phyloP scores from a whole-genome alignment of 2,797 vertebrate genomes.

The Platalea minor region DNA sequence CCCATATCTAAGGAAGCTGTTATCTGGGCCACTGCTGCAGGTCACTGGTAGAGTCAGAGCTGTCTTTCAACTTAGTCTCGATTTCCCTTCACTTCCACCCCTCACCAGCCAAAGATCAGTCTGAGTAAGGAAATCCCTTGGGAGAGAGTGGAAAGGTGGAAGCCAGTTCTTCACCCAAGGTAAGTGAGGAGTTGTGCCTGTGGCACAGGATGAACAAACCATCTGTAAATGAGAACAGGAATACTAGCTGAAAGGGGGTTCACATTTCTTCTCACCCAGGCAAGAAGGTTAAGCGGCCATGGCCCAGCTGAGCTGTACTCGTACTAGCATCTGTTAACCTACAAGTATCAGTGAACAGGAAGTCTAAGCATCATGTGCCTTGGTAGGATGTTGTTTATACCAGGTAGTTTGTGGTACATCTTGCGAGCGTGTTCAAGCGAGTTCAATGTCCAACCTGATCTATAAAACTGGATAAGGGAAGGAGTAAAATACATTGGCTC shows the following conservation, averaged over 20 bases:
- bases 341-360: not conserved
- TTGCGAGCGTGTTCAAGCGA: not conserved
- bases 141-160: not conserved
- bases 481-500: not conserved
- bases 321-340: not conserved
- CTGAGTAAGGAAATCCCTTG: not conserved
- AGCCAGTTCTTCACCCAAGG: not conserved
- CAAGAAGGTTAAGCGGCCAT: not conserved
- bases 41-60: not conserved
- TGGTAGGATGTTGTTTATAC: not conserved
- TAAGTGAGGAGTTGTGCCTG: not conserved
- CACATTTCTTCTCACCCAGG: not conserved
- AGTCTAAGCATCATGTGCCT: not conserved
- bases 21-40: not conserved
- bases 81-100: not conserved
- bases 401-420: not conserved
- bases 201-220: not conserved
- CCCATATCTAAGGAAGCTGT: not conserved
- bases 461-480: not conserved
- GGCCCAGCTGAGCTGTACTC: not conserved
- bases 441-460: not conserved
- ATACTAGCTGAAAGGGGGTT: not conserved
- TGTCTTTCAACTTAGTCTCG: not conserved
- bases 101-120: not conserved
- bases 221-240: not conserved